Base-by-base conservation (phyloP, 1,140 invertebrate genomes). In the Thaumatotibia leucotreta region DNA sequence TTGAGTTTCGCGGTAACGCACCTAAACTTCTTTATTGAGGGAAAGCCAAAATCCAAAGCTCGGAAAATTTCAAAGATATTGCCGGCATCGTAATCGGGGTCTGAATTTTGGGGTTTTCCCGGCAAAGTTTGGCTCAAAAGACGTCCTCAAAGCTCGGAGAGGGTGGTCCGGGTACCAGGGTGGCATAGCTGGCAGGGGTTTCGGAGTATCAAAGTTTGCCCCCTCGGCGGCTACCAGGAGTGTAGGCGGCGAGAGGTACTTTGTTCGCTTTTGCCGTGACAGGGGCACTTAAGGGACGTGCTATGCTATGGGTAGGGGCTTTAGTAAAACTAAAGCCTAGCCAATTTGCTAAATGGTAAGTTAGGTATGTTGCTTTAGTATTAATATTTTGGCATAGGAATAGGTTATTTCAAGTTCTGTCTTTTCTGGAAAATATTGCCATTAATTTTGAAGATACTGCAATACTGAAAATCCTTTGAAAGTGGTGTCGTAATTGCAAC, bases 21-120 rank as follows among this genome's bases (percentile, higher is more conserved):
- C 14, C 29, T 14, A 58, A 58, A 58, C 52, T 58, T 58, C 52
- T 58, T 58, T 58, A 58, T 58, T 58, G 52, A 27, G 52, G 52
- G 1, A 64, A 70, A 67, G 24, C 61, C 39, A 29, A 65, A 58
- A 64, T 63, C 62, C 58, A 70, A 73, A 76, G 73, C 77, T 68
- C 80, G 83, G 84, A 84, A 87, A 89, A 83, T 86, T 74, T 82
- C 82, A 84, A 85, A 90, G 85, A 88, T 84, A 88, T 88, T 79
- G 76, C 77, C 80, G 82, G 86, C 80, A 27, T 83, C 79, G 76
- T 90, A 88, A 90, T 90, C 85, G 82, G 80, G 76, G 78, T 82
- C 85, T 86, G 82, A 87, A 82, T 86, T 84, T 90, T 90, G 80
- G 84, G 88, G 83, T 88, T 88, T 88, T 86, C 84, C 79, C 83